Evolutionary conservation across 2,888 invertebrate genomes (phyloP).

Genomic region (Hemaris fuciformis): DNA sequence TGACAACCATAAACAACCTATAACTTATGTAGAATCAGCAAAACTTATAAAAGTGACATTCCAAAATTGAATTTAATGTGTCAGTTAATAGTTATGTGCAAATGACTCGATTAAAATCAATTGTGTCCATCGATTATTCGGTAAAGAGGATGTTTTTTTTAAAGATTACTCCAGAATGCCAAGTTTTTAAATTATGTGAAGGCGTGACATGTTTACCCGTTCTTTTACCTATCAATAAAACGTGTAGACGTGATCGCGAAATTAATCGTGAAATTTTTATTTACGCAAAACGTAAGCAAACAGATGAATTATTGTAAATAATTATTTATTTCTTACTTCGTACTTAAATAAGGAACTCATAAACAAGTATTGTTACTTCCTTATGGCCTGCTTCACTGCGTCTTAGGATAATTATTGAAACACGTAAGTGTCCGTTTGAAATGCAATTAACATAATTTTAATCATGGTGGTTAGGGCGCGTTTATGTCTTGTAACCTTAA

Average conservation of each 20-base stretch:
- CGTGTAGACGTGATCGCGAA: background rate
- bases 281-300: conserved; percentile 6
- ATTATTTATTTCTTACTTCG: conserved; percentile 57
- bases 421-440: background rate
- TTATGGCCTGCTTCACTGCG: conserved; percentile 12
- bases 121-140: background rate
- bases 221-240: background rate
- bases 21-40: background rate
- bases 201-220: background rate
- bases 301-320: conserved; percentile 14
- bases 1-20: background rate
- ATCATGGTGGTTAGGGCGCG: too few relatives aligned
- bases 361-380: conserved; percentile 43
- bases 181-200: conserved; percentile 4
- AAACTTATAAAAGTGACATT: background rate
- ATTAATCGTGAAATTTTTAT: background rate
- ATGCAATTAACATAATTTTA: background rate
- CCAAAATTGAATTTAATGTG: background rate
- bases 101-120: too few relatives aligned
- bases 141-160: background rate
- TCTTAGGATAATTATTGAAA: background rate
- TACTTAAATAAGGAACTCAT: conserved; percentile 47
- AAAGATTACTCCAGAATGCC: conserved; percentile 6
- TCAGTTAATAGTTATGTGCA: background rate
- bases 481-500: too few relatives aligned